Evolutionary conservation across 2,888 invertebrate genomes (phyloP).

Genomic region (Laothoe populi): DNA sequence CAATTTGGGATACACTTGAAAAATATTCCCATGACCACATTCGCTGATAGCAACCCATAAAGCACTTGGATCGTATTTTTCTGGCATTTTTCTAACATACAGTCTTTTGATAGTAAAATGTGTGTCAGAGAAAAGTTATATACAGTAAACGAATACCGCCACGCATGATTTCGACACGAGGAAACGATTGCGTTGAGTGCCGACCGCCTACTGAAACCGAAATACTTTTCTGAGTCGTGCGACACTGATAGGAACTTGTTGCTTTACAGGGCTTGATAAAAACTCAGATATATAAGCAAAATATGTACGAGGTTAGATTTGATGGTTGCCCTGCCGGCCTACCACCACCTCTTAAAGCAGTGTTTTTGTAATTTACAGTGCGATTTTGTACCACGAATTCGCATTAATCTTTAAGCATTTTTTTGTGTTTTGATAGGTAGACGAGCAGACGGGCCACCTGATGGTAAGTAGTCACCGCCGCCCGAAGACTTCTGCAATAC

Average conservation of each 20-base stretch:
- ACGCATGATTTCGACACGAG: constrained; percentile 31
- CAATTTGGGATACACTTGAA: constrained; percentile 87
- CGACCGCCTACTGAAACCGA: constrained; percentile 56
- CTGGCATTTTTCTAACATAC: constrained; percentile 59
- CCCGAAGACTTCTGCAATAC: no score
- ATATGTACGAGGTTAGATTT: not conserved
- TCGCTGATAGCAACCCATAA: constrained; percentile 85
- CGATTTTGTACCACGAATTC: no score
- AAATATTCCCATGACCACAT: constrained; percentile 85
- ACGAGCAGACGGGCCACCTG: no score
- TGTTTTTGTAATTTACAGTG: no score
- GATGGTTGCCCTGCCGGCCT: not conserved
- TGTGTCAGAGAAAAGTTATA: constrained; percentile 28
- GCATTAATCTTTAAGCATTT: no score
- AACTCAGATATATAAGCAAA: not conserved
- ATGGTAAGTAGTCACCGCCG: no score
- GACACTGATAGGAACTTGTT: constrained; percentile 35
- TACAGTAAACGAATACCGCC: not conserved
- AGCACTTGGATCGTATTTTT: constrained; percentile 67
- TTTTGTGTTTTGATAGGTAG: no score
- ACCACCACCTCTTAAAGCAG: no score
- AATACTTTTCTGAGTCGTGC: constrained; percentile 31
- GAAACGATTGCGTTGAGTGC: constrained; percentile 52
- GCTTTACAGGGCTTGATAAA: constrained; percentile 27
- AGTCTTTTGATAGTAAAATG: constrained; percentile 27